Evolutionary conservation across 37 sponge, comb jelly and placozoan species (phyloP), one percentile per base, ranked within the genome.

Genomic region (Agelas oroides): DNA sequence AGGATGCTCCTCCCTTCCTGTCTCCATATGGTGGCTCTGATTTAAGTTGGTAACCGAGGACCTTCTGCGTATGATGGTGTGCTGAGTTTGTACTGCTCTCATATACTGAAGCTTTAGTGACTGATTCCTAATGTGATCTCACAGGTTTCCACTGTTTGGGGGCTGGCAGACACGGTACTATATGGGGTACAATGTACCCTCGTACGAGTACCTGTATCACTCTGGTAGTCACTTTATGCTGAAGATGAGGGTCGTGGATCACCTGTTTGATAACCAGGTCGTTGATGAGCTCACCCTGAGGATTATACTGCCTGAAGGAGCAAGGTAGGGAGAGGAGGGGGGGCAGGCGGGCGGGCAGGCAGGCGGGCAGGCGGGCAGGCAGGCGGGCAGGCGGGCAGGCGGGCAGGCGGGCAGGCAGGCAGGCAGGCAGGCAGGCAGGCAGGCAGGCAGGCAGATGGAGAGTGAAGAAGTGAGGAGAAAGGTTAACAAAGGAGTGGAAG

Each of bases 131-230:
- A 39, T 40, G 1, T 37, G 23, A 20, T 6, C 57, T 19, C 58
- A 40, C 63, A 90, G 98, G 54, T 98, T 98, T 74, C 98, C 98
- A 33, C 84, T 98, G 55, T 98, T 98, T 72, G 98, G 98, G 27
- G 98, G 98, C 28, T 98, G 98, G 98, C 92, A 98, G 82, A 98
- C 98, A 21, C 65, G 90, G 19, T 98, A 98, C 76, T 89, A 89
- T 70, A 81, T 93, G 62, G 98, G 98, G 32, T 98, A 98, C 94
- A 98, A 96, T 40, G 52, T 98, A 31, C 98, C 98, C 28, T 88
- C 87, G 34, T 94, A 95, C 54, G 96, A 98, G 83, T 96, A 96
- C 67, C 72, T 98, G 55, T 93, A 71, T 20, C 90, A 87, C 71
- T 19, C 23, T 8, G 98, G 96, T 0, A 91, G 82, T 53, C 86